Base-by-base conservation (phyloP, 2,888 invertebrate genomes). In the Caenorhabditis sp. region DNA sequence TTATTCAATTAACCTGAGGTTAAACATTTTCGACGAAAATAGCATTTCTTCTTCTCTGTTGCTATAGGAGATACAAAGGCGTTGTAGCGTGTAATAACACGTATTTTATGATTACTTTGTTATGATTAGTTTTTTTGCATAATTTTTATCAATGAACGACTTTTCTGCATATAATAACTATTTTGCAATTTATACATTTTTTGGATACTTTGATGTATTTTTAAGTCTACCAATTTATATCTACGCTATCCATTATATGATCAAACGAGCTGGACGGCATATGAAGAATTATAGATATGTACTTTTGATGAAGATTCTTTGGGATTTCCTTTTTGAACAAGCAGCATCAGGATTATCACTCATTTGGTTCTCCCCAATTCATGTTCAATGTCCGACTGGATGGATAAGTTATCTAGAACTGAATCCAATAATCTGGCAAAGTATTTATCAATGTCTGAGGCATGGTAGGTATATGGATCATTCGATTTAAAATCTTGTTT, bases 361-460 rank as follows among this genome's bases (percentile, higher is more conserved):
- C 2, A 17, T 56, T 26, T 56, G 56, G 56, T 56, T 56, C 17
- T 8, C 56, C 1, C 56, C 56, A 5, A 4, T 27, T 25, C 10
- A 7, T 12, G 56, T 56, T 25, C 23, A 8, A 4, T 56, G 56
- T 27, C 56, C 56, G 14, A 56, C 56, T 14, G 56, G 56, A 5
- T 56, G 27, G 26, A 8, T 56, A 2, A 26, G 5, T 7, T 14
- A 26, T 56, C 17, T 56, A 5, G 17, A 27, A 4, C 7, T 56
- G 4, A 21, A 7, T 4, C 56, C 56, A 26, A 56, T 56, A 8
- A 56, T 56, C 26, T 56, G 56, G 56, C 56, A 56, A 56, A 56
- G 56, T 56, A 17, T 56, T 12, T 53, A 17, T 20, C 25, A 20
- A 4, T 53, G 53, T 23, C 14, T 21, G 25, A 53, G 20, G 5